Conservation (phyloP, 2,888 invertebrate genomes). For the Scaptomyza reducta region DNA sequence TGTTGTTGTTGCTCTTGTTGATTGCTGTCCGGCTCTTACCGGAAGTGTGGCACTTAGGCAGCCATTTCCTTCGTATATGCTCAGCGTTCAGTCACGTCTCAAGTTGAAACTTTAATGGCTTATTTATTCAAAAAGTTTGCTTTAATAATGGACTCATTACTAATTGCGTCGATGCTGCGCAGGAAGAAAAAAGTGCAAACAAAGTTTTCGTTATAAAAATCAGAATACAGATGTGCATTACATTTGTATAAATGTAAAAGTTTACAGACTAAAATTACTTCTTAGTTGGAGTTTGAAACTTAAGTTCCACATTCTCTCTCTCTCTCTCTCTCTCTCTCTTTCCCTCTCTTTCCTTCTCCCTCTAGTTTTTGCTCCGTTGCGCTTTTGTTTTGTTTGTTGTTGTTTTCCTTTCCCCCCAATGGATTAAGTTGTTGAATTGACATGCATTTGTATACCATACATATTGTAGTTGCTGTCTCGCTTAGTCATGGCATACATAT, state of each 20-base stretch:
- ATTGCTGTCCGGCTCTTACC: slow-evolving; percentile 48
- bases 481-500: slow-evolving; percentile 3
- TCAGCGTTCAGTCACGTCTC: slow-evolving; percentile 39
- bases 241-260: slow-evolving; percentile 60
- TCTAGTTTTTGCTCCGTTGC: neutral
- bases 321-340: neutral
- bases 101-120: slow-evolving; percentile 46
- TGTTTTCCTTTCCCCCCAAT: slow-evolving; percentile 27
- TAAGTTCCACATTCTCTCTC: slow-evolving; percentile 32
- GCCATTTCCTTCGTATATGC: slow-evolving; percentile 64
- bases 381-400: slow-evolving; percentile 34
- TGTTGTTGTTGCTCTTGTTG: slow-evolving; percentile 17
- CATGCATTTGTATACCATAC: slow-evolving; percentile 47
- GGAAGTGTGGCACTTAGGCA: slow-evolving; percentile 75
- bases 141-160: slow-evolving; percentile 54
- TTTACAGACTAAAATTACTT: slow-evolving; percentile 58
- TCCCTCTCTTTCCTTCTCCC: neutral
- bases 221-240: slow-evolving; percentile 34
- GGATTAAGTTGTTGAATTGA: slow-evolving; percentile 66
- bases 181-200: slow-evolving; percentile 5
- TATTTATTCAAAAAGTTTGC: slow-evolving; percentile 55
- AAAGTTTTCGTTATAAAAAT: slow-evolving; percentile 21
- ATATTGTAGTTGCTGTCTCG: slow-evolving; percentile 42
- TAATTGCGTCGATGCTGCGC: slow-evolving; percentile 54
- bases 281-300: slow-evolving; percentile 70